phyloP scores from a whole-genome alignment of 2,888 invertebrate species.

The Pyrrhopygopsis socrates region DNA sequence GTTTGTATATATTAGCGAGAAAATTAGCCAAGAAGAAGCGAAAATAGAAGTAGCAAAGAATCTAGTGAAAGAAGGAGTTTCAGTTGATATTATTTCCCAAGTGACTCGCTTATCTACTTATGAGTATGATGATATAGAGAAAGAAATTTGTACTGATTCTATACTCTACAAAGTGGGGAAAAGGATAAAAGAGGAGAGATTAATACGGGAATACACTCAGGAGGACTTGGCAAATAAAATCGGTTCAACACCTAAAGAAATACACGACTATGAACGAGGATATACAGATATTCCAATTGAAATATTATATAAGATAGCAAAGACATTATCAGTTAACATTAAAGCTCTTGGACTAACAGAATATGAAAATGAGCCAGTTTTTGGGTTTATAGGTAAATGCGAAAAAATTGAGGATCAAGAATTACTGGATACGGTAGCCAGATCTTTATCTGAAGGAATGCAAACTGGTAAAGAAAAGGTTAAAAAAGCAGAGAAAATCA shows the following conservation, averaged over 20 bases:
- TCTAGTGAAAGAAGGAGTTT: not conserved
- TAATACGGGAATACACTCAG: not conserved
- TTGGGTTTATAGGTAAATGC: not conserved
- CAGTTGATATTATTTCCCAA: not conserved
- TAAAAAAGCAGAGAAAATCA: constrained; percentile 16
- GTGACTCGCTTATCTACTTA: not conserved
- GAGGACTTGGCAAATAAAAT: too few relatives aligned
- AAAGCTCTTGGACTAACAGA: not conserved
- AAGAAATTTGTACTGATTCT: constrained; percentile 12
- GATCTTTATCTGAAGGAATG: too few relatives aligned
- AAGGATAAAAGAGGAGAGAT: too few relatives aligned
- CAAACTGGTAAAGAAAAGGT: constrained; percentile 26
- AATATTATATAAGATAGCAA: not conserved
- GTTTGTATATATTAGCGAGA: not conserved
- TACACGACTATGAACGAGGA: constrained; percentile 42
- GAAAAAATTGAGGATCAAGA: too few relatives aligned
- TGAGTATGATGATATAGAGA: constrained; percentile 23
- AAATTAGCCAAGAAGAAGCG: not conserved
- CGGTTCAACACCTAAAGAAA: constrained; percentile 40
- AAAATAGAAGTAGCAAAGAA: not conserved
- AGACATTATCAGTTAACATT: not conserved
- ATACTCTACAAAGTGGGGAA: too few relatives aligned
- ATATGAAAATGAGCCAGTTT: too few relatives aligned
- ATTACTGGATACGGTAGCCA: too few relatives aligned
- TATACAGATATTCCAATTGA: constrained; percentile 33